Percentiles rank a stretch among this genome's conserved stretches.
Conservation (phyloP, 1,140 invertebrate species). For the Drosophila jambulina region DNA sequence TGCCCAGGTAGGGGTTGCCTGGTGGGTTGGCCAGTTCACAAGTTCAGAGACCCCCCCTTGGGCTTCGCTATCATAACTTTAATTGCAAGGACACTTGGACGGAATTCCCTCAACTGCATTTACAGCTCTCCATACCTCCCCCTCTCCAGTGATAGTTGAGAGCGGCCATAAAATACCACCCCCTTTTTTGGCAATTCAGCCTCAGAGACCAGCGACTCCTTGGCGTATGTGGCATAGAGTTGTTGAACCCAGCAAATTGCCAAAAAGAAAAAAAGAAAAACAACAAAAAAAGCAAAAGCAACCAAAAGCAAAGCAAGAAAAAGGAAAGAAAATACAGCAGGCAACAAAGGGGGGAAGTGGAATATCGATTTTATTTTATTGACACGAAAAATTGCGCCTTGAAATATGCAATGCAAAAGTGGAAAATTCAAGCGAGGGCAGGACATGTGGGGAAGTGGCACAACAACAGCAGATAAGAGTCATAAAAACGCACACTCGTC, state of each 20-base stretch:
- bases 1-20: background rate
- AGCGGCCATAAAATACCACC: slow-evolving; percentile 9
- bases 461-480: slow-evolving; percentile 72
- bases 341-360: slow-evolving; percentile 6
- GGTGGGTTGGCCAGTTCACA: background rate
- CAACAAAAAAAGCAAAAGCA: background rate
- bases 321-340: slow-evolving; percentile 7
- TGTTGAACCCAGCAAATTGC: slow-evolving; percentile 62
- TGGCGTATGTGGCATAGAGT: slow-evolving; percentile 63
- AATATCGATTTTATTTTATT: slow-evolving; percentile 79
- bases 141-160: slow-evolving; percentile 3
- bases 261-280: slow-evolving; percentile 6
- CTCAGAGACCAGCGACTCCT: slow-evolving; percentile 4
- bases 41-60: slow-evolving; percentile 1
- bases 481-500: slow-evolving; percentile 69
- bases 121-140: background rate
- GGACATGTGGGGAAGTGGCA: slow-evolving; percentile 45
- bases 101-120: slow-evolving; percentile 41
- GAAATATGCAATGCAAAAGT: slow-evolving; percentile 75
- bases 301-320: background rate
- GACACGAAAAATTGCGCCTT: slow-evolving; percentile 79
- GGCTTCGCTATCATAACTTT: slow-evolving; percentile 29
- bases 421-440: slow-evolving; percentile 51
- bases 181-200: background rate
- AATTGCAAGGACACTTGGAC: slow-evolving; percentile 32